Conservation (phyloP, 2,797 vertebrate species). For the Gila robusta region DNA sequence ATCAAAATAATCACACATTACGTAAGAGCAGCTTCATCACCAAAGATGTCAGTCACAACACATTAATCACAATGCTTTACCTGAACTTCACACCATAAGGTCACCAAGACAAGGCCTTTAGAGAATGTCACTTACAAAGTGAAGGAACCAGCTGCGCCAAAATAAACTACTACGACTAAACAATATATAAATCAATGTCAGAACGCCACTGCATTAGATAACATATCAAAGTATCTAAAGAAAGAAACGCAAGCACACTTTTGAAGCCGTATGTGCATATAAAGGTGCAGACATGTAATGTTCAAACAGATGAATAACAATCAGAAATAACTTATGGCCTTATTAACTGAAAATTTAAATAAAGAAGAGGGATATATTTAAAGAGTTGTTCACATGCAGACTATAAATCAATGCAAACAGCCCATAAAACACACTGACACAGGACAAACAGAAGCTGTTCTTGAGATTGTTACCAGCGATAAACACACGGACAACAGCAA, state of each 20-base stretch:
- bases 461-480: neutral
- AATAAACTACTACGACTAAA: neutral
- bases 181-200: neutral
- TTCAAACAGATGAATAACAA: neutral
- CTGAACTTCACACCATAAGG: neutral
- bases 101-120: neutral
- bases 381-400: neutral
- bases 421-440: neutral
- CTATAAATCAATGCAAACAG: conserved; percentile 23
- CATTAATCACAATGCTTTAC: neutral
- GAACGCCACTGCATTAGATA: neutral
- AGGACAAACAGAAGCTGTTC: neutral
- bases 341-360: neutral
- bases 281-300: neutral
- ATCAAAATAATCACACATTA: conserved; percentile 34
- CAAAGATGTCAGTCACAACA: conserved; percentile 23
- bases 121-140: conserved; percentile 3
- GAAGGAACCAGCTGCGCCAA: neutral
- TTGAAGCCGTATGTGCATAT: neutral
- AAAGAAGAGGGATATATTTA: neutral
- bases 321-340: neutral
- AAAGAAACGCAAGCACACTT: neutral
- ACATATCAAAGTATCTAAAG: neutral
- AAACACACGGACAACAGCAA: neutral
- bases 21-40: conserved; percentile 11